Percentiles rank a stretch among this genome's conserved stretches.
Conservation (phyloP, 2,797 vertebrate genomes). For the Tadarida brasiliensis region DNA sequence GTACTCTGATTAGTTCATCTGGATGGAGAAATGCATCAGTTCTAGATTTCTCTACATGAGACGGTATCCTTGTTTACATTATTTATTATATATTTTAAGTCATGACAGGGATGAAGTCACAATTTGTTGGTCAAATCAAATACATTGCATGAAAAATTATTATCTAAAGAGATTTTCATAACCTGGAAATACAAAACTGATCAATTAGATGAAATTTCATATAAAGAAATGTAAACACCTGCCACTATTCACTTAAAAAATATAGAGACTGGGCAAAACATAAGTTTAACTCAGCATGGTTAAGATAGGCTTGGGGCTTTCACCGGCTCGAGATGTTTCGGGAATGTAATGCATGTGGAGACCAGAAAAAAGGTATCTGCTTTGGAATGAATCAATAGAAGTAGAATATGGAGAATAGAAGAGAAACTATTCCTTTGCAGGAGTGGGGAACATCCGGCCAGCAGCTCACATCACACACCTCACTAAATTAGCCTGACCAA, state of each 20-base stretch:
- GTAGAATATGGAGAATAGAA: background rate
- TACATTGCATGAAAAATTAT: background rate
- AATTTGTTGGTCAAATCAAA: background rate
- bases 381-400: background rate
- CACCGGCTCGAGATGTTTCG: background rate
- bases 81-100: constrained; percentile 39
- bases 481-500: too few species aligned
- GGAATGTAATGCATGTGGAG: background rate
- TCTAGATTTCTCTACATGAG: background rate
- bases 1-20: background rate
- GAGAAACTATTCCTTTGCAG: background rate
- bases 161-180: background rate
- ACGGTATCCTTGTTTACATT: background rate
- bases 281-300: constrained; percentile 1
- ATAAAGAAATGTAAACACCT: constrained; percentile 36
- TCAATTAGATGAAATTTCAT: constrained; percentile 28
- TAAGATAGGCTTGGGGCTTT: background rate
- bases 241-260: background rate
- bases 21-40: background rate
- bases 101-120: background rate
- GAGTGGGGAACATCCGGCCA: background rate
- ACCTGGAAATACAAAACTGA: background rate
- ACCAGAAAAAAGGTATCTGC: background rate
- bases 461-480: too few species aligned
- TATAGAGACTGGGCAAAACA: background rate